phyloP scores from a whole-genome alignment of 2,113 vertebrate genomes.

The Oryzias woworae region DNA sequence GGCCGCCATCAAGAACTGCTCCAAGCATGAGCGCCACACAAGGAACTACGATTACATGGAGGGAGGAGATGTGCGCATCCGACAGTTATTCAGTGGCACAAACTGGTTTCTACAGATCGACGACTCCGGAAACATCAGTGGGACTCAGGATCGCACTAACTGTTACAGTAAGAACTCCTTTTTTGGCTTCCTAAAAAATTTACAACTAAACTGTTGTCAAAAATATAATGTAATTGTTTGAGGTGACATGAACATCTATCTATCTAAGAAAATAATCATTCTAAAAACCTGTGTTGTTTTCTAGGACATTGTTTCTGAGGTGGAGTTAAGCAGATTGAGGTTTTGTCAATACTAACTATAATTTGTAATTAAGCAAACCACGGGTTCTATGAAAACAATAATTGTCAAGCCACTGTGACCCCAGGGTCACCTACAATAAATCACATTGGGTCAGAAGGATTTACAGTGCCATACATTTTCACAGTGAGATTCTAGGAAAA shows the following conservation, averaged over 20 bases:
- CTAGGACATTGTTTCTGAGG: conserved; percentile 44
- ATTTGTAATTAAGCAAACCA: conserved; percentile 59
- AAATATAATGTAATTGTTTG: conserved; percentile 7
- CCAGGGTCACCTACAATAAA: conserved; percentile 5
- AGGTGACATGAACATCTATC: conserved; percentile 22
- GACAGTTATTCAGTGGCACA: conserved; percentile 95
- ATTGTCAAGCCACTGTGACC: conserved; percentile 11
- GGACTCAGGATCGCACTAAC: conserved; percentile 92
- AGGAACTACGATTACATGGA: conserved; percentile 99
- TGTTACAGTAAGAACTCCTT: conserved; percentile 86
- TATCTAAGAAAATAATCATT: too few relatives aligned
- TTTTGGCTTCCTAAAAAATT: neutral
- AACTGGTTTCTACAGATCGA: conserved; percentile 98
- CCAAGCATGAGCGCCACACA: conserved; percentile 92
- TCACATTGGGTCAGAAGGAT: conserved; percentile 20
- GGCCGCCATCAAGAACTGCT: conserved; percentile 93
- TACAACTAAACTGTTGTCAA: neutral
- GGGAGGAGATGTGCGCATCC: conserved; percentile 95
- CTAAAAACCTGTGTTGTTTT: too few relatives aligned
- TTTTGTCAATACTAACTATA: conserved; percentile 61
- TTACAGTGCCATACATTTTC: conserved; percentile 1
- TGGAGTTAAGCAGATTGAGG: conserved; percentile 68
- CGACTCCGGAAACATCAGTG: conserved; percentile 91
- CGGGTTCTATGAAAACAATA: conserved; percentile 13
- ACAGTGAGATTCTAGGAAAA: too few relatives aligned